Percentiles rank a stretch among this genome's conserved stretches.
Evolutionary conservation across 2,888 invertebrate species (phyloP).

Genomic region (Lypha dubia): DNA sequence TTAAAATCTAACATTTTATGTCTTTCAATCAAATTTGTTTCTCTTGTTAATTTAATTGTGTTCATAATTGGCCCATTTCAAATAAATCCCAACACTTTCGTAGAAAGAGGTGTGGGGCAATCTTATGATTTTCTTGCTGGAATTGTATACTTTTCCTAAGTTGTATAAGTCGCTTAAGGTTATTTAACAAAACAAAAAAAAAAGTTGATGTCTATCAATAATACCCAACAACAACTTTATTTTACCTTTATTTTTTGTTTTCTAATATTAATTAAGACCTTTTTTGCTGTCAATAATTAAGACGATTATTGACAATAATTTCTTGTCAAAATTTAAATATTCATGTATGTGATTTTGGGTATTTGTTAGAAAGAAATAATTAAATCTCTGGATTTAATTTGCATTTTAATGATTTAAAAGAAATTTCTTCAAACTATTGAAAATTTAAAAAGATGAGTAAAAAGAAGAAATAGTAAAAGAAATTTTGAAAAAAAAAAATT

Average conservation of each 20-base stretch:
- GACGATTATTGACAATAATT: conserved; percentile 46
- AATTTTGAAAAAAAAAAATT: neutral
- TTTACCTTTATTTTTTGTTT: conserved; percentile 2
- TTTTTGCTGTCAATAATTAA: conserved; percentile 35
- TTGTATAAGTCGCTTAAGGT: conserved; percentile 31
- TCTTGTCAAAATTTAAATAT: conserved; percentile 21
- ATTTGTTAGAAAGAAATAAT: neutral
- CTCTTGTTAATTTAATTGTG: neutral
- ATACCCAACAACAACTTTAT: neutral
- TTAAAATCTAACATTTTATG: conserved; percentile 18
- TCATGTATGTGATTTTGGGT: neutral
- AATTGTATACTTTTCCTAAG: conserved; percentile 22
- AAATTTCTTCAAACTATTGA: conserved; percentile 15
- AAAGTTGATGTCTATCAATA: neutral
- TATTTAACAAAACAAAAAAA: conserved; percentile 31
- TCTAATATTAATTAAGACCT: conserved; percentile 32
- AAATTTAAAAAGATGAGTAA: neutral
- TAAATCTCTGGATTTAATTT: neutral
- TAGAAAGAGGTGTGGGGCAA: neutral
- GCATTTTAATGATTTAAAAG: neutral
- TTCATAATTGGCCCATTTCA: conserved; percentile 17
- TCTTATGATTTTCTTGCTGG: neutral
- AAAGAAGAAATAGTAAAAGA: neutral
- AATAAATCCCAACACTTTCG: conserved; percentile 1
- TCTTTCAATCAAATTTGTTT: conserved; percentile 10